Percentiles rank a stretch among this genome's conserved stretches.
phyloP scores from a whole-genome alignment of 2,797 vertebrate species.

The Microctenopoma lineatum region DNA sequence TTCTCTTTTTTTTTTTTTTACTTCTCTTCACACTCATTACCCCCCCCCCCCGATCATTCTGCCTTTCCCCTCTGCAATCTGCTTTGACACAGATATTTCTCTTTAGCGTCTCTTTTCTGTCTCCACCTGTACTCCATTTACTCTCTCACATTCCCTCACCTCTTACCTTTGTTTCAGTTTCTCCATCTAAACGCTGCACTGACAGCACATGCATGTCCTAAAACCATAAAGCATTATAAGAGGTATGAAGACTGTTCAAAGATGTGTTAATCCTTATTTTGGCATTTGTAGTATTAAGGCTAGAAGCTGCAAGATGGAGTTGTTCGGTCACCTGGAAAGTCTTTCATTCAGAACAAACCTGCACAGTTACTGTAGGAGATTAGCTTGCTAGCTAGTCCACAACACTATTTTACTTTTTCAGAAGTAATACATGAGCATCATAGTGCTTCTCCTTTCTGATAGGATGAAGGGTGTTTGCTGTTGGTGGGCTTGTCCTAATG shows the following conservation, averaged over 20 bases:
- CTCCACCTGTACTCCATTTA: background rate
- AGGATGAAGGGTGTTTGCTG: background rate
- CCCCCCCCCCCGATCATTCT: background rate
- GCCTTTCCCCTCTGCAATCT: slow-evolving; percentile 11
- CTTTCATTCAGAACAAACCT: background rate
- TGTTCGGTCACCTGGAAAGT: background rate
- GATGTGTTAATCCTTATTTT: background rate
- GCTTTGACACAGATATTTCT: slow-evolving; percentile 27
- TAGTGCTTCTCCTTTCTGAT: background rate
- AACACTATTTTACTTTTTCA: background rate
- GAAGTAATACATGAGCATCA: background rate
- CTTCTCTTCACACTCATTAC: slow-evolving; percentile 15
- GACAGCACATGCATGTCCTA: background rate
- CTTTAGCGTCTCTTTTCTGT: background rate
- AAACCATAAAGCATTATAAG: background rate
- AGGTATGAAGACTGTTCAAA: background rate
- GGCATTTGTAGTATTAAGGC: background rate
- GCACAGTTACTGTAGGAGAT: background rate
- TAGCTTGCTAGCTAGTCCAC: background rate
- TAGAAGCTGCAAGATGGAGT: background rate
- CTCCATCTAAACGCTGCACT: background rate
- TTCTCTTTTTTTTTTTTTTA: slow-evolving; percentile 38
- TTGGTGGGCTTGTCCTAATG: background rate
- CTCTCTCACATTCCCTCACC: background rate
- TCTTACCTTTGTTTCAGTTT: background rate